Evolutionary conservation across 2,888 invertebrate genomes (phyloP).

Genomic region (Polydrusus cervinus): DNA sequence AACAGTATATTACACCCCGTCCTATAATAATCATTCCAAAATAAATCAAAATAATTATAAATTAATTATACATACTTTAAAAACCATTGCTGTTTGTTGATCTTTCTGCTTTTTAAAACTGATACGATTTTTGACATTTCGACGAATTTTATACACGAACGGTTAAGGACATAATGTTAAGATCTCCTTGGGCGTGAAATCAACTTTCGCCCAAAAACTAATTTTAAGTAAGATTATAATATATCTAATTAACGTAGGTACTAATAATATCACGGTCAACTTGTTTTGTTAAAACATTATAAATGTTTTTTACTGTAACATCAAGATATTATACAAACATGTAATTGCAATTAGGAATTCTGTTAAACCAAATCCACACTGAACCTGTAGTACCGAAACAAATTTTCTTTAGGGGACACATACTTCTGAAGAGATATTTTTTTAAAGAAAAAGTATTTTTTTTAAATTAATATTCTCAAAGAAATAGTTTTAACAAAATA

Average conservation of each 20-base stretch:
- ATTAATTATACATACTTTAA: slow-evolving; percentile 40
- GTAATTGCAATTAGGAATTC: neutral
- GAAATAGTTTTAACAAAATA: no score
- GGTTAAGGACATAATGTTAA: slow-evolving; percentile 29
- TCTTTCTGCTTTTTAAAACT: slow-evolving; percentile 45
- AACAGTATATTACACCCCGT: no score
- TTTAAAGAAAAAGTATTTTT: no score
- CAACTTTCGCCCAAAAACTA: slow-evolving; percentile 46
- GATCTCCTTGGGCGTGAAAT: slow-evolving; percentile 50
- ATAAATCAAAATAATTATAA: neutral
- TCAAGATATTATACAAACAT: slow-evolving; percentile 1
- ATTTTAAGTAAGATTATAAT: slow-evolving; percentile 15
- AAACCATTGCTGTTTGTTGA: slow-evolving; percentile 50
- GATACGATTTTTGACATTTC: slow-evolving; percentile 40
- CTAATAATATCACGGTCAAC: slow-evolving; percentile 39
- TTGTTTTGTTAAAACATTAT: slow-evolving; percentile 26
- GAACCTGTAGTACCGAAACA: no score
- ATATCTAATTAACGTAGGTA: neutral
- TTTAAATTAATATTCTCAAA: no score
- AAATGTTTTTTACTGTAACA: neutral
- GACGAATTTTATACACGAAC: slow-evolving; percentile 48
- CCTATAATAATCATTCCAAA: neutral
- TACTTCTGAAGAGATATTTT: no score
- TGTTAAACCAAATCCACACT: no score
- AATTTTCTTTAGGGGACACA: no score